Evolutionary conservation across 2,888 invertebrate species (phyloP), one percentile per base, ranked within the genome.

Genomic region (Phragmatobia fuliginosa): DNA sequence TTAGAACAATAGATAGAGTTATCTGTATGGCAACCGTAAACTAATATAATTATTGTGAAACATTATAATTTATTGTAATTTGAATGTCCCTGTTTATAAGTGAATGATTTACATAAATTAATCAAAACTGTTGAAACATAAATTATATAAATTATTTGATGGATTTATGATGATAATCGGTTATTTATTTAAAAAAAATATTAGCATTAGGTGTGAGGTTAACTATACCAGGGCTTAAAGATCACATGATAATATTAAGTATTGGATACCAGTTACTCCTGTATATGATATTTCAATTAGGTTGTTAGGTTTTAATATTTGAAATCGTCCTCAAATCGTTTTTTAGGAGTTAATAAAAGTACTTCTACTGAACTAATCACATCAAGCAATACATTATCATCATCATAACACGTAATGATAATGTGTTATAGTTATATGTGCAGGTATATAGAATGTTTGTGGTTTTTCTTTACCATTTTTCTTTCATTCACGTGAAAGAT

Each of bases 71-170:
- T 76, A 70, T 76, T 69, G 73, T 79, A 72, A 78, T 76, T 74
- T 80, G 76, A 81, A 79, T 71, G 68, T 75, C 73, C 75, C 73
- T 78, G 67, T 72, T 75, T 70, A 66, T 62, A 71, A 74, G 73
- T 81, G 76, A 81, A 74, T 72, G 73, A 80, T 81, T 76, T 75
- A 69, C 79, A 80, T 80, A 81, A 68, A 79, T 79, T 81, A 75
- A 74, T 71, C 69, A 74, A 59, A 72, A 79, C 70, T 76, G 59
- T 81, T 67, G 49, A 66, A 67, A 68, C 70, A 72, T 75, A 73
- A 81, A 79, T 79, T 69, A 71, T 70, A 64, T 68, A 74, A 79
- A 81, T 79, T 71, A 79, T 75, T 79, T 81, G 73, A 80, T 72
- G 65, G 79, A 36, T 80, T 79, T 76, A 79, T 61, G 71, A 74